A percentile compares a stretch with the other conserved stretches of the same genome.
These are phyloP conservation scores for Chelon auratus DNA, from an alignment of 2,797 vertebrate species.

Conservation along the genomic window DNA sequence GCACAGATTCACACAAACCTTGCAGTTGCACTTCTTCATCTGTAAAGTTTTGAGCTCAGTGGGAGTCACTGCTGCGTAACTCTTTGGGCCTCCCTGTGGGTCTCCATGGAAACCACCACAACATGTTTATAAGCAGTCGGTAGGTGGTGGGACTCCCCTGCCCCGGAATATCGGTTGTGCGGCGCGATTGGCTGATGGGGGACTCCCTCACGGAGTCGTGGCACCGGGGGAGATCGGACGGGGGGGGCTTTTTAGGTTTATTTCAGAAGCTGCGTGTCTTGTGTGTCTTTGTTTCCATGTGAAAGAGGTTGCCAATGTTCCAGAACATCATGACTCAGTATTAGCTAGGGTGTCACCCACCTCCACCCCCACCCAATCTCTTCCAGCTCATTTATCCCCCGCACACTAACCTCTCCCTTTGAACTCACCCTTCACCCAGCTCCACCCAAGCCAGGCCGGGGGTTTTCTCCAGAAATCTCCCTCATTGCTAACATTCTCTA, in stretches of 20 bases:
- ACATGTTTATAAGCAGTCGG: slow-evolving; percentile 65
- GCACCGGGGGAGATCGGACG: slow-evolving; percentile 40
- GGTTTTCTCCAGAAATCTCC: slow-evolving; percentile 25
- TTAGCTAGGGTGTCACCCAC: slow-evolving; percentile 33
- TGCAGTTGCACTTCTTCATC: slow-evolving; percentile 45
- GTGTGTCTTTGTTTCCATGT: slow-evolving; percentile 51
- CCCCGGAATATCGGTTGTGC: slow-evolving; percentile 37
- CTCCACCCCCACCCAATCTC: slow-evolving; percentile 7
- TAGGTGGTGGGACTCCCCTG: slow-evolving; percentile 58
- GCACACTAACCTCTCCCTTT: slow-evolving; percentile 27
- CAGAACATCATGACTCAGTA: slow-evolving; percentile 46
- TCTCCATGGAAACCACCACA: slow-evolving; percentile 73
- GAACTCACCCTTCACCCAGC: slow-evolving; percentile 35
- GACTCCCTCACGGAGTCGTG: slow-evolving; percentile 28
- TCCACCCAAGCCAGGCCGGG: slow-evolving; percentile 38
- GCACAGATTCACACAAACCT: slow-evolving; percentile 26
- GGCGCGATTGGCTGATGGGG: slow-evolving; percentile 41
- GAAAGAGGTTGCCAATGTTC: slow-evolving; percentile 57
- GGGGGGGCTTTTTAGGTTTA: slow-evolving; percentile 32
- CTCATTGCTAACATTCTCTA: slow-evolving; percentile 2
- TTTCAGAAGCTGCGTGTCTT: slow-evolving; percentile 30
- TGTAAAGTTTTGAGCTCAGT: slow-evolving; percentile 47
- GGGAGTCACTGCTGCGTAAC: slow-evolving; percentile 53
- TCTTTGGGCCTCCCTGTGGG: slow-evolving; percentile 50
- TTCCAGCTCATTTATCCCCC: slow-evolving; percentile 26